Evolutionary conservation across 2,113 vertebrate genomes (phyloP).

Genomic region (Amblyornis subalaris): DNA sequence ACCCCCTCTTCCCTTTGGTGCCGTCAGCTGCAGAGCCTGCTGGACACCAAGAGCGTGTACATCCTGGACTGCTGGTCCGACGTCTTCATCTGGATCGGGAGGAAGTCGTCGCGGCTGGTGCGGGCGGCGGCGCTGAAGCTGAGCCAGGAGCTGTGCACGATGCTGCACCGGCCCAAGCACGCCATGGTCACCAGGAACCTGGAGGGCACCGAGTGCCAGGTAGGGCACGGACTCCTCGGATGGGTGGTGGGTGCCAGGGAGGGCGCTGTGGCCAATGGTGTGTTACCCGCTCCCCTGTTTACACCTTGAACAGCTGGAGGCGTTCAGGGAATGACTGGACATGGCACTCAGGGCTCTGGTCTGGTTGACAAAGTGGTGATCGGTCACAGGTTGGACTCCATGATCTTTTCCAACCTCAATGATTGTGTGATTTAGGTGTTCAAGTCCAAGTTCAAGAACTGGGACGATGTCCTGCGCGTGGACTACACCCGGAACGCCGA

Average conservation of each 20-base stretch:
- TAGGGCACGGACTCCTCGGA: slow-evolving; percentile 5
- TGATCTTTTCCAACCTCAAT: background rate
- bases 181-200: slow-evolving; percentile 89
- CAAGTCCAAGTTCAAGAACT: slow-evolving; percentile 98
- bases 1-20: background rate
- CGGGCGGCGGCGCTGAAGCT: slow-evolving; percentile 92
- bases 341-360: background rate
- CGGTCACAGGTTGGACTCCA: rapidly evolving
- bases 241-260: background rate
- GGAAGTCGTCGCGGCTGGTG: slow-evolving; percentile 91
- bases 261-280: rapidly evolving
- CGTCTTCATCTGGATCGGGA: slow-evolving; percentile 96
- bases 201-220: slow-evolving; percentile 94
- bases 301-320: background rate
- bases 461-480: slow-evolving; percentile 93
- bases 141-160: slow-evolving; percentile 93
- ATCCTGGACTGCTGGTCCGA: slow-evolving; percentile 97
- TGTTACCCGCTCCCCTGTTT: rapidly evolving
- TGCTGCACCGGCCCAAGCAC: slow-evolving; percentile 94
- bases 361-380: background rate
- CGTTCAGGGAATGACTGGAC: background rate
- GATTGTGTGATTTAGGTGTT: slow-evolving; percentile 77
- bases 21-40: slow-evolving; percentile 86
- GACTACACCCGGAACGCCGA: slow-evolving; percentile 95
- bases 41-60: slow-evolving; percentile 94